Evolutionary conservation across 1,140 invertebrate genomes (phyloP).

Genomic region (Trachymyrmex septentrionalis): DNA sequence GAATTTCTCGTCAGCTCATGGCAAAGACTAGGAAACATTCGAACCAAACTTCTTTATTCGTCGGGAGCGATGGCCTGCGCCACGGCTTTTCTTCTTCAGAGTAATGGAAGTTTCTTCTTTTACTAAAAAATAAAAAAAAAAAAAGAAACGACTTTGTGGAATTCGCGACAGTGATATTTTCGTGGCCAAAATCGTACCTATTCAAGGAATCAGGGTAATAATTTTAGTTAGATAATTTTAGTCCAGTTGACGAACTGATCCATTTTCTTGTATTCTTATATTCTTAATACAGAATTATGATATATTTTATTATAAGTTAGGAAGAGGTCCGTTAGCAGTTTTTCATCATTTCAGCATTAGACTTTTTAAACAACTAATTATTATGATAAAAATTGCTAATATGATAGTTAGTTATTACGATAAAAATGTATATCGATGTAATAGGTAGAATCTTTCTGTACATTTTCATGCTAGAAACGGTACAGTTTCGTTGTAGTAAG

Average conservation of each 20-base stretch:
- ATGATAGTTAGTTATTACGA: too few species aligned
- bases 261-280: neutral
- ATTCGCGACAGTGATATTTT: slow-evolving; percentile 34
- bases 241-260: neutral
- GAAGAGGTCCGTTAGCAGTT: too few species aligned
- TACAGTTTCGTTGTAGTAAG: too few species aligned
- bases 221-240: slow-evolving; percentile 35
- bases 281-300: neutral
- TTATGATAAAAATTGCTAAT: too few species aligned
- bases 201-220: neutral
- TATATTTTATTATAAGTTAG: neutral
- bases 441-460: too few species aligned
- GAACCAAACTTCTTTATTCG: slow-evolving; percentile 69
- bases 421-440: too few species aligned
- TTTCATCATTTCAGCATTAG: too few species aligned
- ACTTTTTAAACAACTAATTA: too few species aligned
- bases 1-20: slow-evolving; percentile 77
- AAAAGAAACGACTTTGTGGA: slow-evolving; percentile 34
- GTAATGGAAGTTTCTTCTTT: slow-evolving; percentile 51
- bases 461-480: too few species aligned
- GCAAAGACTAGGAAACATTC: slow-evolving; percentile 70
- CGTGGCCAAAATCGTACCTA: slow-evolving; percentile 6
- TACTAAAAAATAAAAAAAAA: slow-evolving; percentile 13
- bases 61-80: slow-evolving; percentile 56
- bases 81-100: slow-evolving; percentile 45